phyloP scores from a whole-genome alignment of 2,113 vertebrate genomes.

The Marmota monax region DNA sequence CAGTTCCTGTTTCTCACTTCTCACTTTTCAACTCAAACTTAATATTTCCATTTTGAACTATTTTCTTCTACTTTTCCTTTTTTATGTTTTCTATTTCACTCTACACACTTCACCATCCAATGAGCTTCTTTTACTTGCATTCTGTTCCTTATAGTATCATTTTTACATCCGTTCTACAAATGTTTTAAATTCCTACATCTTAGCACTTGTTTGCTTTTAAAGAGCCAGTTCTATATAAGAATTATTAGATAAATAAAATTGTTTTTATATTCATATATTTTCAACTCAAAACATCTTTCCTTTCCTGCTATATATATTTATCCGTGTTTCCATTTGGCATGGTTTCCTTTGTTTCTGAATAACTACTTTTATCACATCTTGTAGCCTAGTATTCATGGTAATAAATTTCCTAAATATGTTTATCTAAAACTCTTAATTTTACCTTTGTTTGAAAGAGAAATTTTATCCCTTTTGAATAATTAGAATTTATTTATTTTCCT shows the following conservation, averaged over 20 bases:
- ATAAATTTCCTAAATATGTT: neutral
- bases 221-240: neutral
- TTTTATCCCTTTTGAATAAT: neutral
- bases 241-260: neutral
- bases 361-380: neutral
- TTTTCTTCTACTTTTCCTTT: neutral
- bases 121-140: neutral
- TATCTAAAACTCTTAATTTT: neutral
- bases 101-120: too few relatives aligned
- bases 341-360: neutral
- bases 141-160: neutral
- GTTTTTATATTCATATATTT: neutral
- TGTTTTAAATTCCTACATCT: neutral
- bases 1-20: too few relatives aligned
- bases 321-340: neutral
- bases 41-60: too few relatives aligned
- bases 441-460: neutral
- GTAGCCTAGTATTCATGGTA: neutral
- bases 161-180: neutral
- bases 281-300: neutral
- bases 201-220: neutral
- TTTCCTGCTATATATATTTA: neutral
- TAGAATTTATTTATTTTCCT: neutral
- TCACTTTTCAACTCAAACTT: neutral
- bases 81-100: neutral